phyloP scores from a whole-genome alignment of 2,888 invertebrate genomes.

The Agrochola litura region DNA sequence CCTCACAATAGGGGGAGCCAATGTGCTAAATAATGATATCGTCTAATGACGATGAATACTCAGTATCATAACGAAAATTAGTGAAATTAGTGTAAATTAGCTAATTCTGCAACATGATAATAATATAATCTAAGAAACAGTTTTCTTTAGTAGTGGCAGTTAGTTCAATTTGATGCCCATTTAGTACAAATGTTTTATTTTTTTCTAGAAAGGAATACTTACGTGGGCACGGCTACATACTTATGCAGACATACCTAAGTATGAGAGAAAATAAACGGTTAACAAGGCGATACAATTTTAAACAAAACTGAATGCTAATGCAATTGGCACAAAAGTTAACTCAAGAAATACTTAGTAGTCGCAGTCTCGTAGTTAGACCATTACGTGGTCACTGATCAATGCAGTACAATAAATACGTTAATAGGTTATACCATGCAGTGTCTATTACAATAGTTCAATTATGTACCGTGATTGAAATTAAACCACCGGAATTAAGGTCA shows the following conservation, averaged over 20 bases:
- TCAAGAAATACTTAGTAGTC: not conserved
- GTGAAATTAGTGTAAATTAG: slow-evolving; percentile 46
- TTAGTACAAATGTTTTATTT: slow-evolving; percentile 21
- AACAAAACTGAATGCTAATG: slow-evolving; percentile 6
- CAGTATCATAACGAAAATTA: slow-evolving; percentile 38
- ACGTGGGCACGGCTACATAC: slow-evolving; percentile 6
- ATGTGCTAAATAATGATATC: slow-evolving; percentile 44
- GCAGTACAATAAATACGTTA: slow-evolving; percentile 57
- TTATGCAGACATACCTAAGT: slow-evolving; percentile 2
- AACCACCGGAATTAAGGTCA: slow-evolving; percentile 78
- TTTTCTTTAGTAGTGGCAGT: slow-evolving; percentile 10
- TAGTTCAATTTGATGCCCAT: slow-evolving; percentile 24
- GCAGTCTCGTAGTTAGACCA: slow-evolving; percentile 4
- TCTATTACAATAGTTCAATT: slow-evolving; percentile 72
- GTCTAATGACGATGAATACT: slow-evolving; percentile 33
- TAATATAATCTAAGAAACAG: slow-evolving; percentile 25
- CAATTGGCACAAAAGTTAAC: not conserved
- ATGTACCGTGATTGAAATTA: slow-evolving; percentile 74
- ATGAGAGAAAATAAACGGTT: slow-evolving; percentile 3
- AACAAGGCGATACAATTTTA: not conserved
- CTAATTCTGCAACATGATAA: slow-evolving; percentile 42
- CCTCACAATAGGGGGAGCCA: slow-evolving; percentile 22
- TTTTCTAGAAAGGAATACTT: slow-evolving; percentile 20
- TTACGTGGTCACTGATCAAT: slow-evolving; percentile 34
- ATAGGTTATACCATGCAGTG: slow-evolving; percentile 57